phyloP scores from a whole-genome alignment of 2,797 vertebrate genomes.

The Scyliorhinus canicula region DNA sequence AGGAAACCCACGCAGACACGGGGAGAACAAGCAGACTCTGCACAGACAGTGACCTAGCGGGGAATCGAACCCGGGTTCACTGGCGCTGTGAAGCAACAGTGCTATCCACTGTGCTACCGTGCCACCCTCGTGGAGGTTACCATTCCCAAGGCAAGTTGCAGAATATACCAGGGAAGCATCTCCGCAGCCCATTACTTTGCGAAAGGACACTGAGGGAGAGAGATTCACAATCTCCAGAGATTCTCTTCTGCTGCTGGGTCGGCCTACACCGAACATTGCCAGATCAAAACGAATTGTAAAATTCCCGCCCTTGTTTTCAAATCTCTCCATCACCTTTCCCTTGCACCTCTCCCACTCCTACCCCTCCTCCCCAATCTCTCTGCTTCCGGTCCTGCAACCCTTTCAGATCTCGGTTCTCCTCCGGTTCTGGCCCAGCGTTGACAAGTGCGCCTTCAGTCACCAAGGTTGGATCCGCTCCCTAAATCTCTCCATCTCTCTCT shows the following conservation, averaged over 20 bases:
- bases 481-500: neutral
- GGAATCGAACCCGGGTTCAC: too few relatives aligned
- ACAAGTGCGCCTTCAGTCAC: neutral
- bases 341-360: too few relatives aligned
- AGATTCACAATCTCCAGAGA: neutral
- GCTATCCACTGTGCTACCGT: too few relatives aligned
- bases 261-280: neutral
- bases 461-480: neutral
- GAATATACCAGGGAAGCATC: neutral
- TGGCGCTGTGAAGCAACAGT: too few relatives aligned
- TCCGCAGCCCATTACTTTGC: too few relatives aligned
- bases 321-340: too few relatives aligned
- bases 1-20: too few relatives aligned
- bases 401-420: neutral
- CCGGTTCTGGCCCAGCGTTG: neutral
- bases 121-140: too few relatives aligned
- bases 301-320: neutral
- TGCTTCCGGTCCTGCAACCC: neutral
- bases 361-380: neutral
- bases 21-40: too few relatives aligned
- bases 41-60: too few relatives aligned
- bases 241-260: neutral
- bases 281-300: neutral
- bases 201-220: slow-evolving; percentile 41
- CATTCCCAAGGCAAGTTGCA: neutral